Conservation (phyloP, 2,797 vertebrate species). For the Tadarida brasiliensis region DNA sequence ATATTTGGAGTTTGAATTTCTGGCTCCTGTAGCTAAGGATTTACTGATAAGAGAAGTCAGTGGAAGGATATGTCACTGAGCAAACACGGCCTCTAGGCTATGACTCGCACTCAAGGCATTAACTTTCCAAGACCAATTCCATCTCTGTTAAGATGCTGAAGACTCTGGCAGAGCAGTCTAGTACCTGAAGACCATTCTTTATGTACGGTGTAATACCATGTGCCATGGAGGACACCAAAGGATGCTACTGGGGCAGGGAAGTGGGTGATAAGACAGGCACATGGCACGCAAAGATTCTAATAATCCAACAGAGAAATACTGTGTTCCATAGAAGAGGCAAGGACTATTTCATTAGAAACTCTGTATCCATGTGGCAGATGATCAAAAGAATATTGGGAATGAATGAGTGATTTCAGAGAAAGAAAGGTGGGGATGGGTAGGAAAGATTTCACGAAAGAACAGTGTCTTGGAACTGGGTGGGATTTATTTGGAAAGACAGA, state of each 20-base stretch:
- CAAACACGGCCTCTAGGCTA: neutral
- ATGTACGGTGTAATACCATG: neutral
- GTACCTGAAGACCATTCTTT: neutral
- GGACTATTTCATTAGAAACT: neutral
- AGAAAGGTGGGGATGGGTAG: neutral
- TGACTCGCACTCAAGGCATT: neutral
- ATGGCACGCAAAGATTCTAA: neutral
- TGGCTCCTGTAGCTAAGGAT: neutral
- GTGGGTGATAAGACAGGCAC: neutral
- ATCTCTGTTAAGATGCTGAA: neutral
- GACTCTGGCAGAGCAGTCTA: neutral
- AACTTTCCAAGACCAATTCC: neutral
- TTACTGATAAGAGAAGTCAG: neutral
- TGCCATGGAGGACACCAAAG: neutral
- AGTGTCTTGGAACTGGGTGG: neutral
- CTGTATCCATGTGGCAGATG: neutral
- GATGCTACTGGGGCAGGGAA: neutral
- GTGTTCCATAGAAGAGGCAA: neutral
- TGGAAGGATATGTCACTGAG: neutral
- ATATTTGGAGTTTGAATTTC: neutral
- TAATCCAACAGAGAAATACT: neutral
- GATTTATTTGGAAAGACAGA: neutral
- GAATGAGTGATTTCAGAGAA: slow-evolving; percentile 7
- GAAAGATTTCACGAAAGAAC: neutral
- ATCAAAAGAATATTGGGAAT: neutral